Evolutionary conservation across 2,888 invertebrate species (phyloP).

Genomic region (Sarcophaga carnaria): DNA sequence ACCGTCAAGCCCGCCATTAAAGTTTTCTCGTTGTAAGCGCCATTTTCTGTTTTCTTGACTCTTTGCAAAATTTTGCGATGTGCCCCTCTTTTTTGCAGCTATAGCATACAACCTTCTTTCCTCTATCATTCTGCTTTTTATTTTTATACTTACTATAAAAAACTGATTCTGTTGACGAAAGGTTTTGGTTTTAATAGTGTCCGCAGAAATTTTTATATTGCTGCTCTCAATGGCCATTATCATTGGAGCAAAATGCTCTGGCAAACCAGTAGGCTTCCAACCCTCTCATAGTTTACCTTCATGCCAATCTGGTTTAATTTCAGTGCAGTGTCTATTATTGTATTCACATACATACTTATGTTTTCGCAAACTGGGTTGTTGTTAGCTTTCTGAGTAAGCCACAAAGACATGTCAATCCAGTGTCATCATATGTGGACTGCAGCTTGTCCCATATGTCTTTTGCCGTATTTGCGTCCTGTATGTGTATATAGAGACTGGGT

Average conservation of each 20-base stretch:
- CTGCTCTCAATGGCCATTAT: conserved; percentile 55
- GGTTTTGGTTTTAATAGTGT: conserved; percentile 26
- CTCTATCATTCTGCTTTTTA: background rate
- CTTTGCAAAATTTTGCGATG: background rate
- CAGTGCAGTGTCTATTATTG: conserved; percentile 46
- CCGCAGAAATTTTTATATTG: conserved; percentile 36
- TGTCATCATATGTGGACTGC: conserved; percentile 38
- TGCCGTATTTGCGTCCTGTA: conserved; percentile 11
- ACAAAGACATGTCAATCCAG: conserved; percentile 49
- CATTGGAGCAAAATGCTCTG: conserved; percentile 46
- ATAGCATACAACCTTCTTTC: conserved; percentile 6
- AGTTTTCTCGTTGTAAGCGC: background rate
- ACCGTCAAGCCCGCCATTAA: conserved; percentile 17
- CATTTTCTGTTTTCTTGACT: background rate
- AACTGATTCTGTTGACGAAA: conserved; percentile 24
- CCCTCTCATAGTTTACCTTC: conserved; percentile 54
- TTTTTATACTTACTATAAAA: conserved; percentile 5
- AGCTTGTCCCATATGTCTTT: conserved; percentile 49
- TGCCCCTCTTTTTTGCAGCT: conserved; percentile 28
- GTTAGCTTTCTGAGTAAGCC: conserved; percentile 52
- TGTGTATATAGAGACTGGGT: conserved; percentile 2
- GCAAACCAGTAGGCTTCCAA: conserved; percentile 40
- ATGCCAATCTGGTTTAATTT: conserved; percentile 59
- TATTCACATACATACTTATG: conserved; percentile 50
- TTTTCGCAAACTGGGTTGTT: conserved; percentile 48